Percentiles rank a stretch among this genome's conserved stretches.
Evolutionary conservation across 2,888 invertebrate genomes (phyloP).

Genomic region (Callimorpha dominula): DNA sequence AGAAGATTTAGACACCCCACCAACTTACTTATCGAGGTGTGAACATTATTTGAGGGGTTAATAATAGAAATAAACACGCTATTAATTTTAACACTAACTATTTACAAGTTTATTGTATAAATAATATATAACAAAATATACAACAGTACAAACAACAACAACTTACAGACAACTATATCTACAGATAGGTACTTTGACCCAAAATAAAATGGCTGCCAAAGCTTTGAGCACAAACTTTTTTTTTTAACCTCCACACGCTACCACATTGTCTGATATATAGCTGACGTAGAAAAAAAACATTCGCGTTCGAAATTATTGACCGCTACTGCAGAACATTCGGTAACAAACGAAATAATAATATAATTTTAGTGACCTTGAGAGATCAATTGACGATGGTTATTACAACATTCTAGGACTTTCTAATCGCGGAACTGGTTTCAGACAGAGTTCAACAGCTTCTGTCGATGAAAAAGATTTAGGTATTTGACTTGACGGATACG

Average conservation of each 20-base stretch:
- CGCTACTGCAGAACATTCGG: neutral
- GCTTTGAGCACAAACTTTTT: neutral
- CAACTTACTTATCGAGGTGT: too few relatives aligned
- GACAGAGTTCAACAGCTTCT: neutral
- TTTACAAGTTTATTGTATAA: neutral
- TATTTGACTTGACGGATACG: neutral
- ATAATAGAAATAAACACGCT: neutral
- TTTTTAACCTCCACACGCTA: too few relatives aligned
- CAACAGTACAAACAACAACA: conserved; percentile 9
- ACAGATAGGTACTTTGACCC: neutral
- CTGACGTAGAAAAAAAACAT: neutral
- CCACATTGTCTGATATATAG: too few relatives aligned
- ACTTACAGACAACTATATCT: neutral
- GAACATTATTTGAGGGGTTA: neutral
- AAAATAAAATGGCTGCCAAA: neutral
- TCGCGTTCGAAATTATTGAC: neutral
- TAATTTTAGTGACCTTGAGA: neutral
- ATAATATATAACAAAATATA: conserved; percentile 3
- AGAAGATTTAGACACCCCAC: too few relatives aligned
- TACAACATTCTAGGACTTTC: neutral
- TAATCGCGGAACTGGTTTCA: neutral
- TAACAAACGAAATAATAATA: neutral
- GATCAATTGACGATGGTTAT: neutral
- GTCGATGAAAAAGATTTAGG: neutral
- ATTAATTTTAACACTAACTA: neutral